Conservation (phyloP, 2,797 vertebrate species). For the Tinamus major region DNA sequence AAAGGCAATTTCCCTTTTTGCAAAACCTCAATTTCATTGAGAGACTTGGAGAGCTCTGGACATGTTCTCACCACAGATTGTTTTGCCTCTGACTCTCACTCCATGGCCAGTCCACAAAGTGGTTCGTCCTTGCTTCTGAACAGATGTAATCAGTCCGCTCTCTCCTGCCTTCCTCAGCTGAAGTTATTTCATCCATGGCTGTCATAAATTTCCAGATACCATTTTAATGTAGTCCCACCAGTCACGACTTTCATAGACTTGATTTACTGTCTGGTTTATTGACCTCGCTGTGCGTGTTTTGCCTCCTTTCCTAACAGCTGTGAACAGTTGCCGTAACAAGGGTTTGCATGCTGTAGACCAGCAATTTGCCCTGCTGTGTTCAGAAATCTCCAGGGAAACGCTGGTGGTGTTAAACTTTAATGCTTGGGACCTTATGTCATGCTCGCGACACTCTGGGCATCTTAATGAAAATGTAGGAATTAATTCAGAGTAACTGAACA, state of each 20-base stretch:
- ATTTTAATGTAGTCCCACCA: constrained; percentile 33
- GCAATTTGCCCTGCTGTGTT: constrained; percentile 31
- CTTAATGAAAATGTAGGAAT: constrained; percentile 27
- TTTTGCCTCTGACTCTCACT: not conserved
- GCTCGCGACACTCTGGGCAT: not conserved
- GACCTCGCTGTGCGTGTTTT: constrained; percentile 29
- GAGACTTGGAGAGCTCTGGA: not conserved
- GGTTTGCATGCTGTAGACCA: constrained; percentile 43
- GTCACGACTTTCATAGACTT: constrained; percentile 9
- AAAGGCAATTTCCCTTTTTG: not conserved
- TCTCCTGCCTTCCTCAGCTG: not conserved
- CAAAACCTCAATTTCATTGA: constrained; percentile 5
- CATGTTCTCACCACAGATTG: not conserved
- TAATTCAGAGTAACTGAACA: not conserved
- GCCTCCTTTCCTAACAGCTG: constrained; percentile 58
- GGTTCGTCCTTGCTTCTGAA: constrained; percentile 3
- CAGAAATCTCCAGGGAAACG: constrained; percentile 26
- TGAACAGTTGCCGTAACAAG: constrained; percentile 32
- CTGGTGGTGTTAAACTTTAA: not conserved
- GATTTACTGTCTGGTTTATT: constrained; percentile 64
- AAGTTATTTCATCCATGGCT: constrained; percentile 12
- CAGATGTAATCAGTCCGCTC: constrained; percentile 10
- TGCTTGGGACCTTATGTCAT: not conserved
- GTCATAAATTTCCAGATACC: constrained; percentile 29
- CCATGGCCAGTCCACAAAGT: not conserved